phyloP scores from a whole-genome alignment of 2,888 invertebrate genomes.

The Eurytoma californica region DNA sequence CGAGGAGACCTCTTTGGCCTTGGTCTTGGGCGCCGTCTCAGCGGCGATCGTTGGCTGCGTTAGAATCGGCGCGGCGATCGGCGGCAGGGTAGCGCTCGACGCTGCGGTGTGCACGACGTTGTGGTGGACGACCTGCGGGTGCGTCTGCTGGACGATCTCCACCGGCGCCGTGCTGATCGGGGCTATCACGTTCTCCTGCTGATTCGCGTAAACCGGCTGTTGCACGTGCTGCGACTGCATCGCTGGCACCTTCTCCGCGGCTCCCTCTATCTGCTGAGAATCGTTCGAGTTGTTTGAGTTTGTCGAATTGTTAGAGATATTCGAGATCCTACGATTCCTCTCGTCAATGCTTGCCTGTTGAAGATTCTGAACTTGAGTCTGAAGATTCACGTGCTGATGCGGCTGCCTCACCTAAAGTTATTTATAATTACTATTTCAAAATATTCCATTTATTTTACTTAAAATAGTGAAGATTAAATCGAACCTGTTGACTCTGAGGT shows the following conservation, averaged over 20 bases:
- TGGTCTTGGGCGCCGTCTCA: conserved; percentile 61
- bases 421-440: not conserved
- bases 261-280: conserved; percentile 60
- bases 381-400: conserved; percentile 62
- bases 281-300: conserved; percentile 67
- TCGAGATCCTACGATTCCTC: conserved; percentile 70
- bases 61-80: not conserved
- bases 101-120: conserved; percentile 56
- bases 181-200: conserved; percentile 5
- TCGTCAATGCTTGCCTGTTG: conserved; percentile 67
- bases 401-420: conserved; percentile 52
- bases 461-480: not conserved
- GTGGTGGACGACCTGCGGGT: conserved; percentile 58
- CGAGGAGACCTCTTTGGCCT: conserved; percentile 71
- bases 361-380: conserved; percentile 64
- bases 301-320: conserved; percentile 67
- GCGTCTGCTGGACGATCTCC: conserved; percentile 49
- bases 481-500: conserved; percentile 57
- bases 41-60: conserved; percentile 32
- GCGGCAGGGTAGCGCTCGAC: conserved; percentile 11
- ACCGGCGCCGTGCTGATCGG: not conserved
- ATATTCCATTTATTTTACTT: no score
- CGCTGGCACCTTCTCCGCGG: conserved; percentile 55
- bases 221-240: conserved; percentile 38
- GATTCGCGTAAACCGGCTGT: conserved; percentile 22